Evolutionary conservation across 2,797 vertebrate species (phyloP).

Genomic region (Coranthus polyacanthus): DNA sequence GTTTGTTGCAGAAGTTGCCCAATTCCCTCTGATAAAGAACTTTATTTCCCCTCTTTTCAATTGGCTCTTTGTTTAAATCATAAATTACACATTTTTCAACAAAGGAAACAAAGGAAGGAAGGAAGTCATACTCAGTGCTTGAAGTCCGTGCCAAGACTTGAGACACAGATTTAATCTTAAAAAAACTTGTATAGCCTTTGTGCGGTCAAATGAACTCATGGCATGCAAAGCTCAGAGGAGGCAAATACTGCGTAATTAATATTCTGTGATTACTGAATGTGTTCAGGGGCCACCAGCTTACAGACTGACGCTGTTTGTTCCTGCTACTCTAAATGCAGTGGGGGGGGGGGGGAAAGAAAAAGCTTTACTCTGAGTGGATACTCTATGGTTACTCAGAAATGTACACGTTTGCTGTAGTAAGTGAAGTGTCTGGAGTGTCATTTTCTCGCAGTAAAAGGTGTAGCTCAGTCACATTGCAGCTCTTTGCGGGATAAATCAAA

Average conservation of each 20-base stretch:
- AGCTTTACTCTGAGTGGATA: not conserved
- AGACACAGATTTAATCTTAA: conserved; percentile 29
- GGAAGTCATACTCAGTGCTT: conserved; percentile 64
- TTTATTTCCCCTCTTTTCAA: conserved; percentile 8
- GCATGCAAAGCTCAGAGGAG: conserved; percentile 36
- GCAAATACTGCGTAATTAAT: conserved; percentile 38
- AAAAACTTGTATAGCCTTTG: conserved; percentile 52
- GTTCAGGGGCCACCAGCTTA: not conserved
- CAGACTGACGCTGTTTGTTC: conserved; percentile 1
- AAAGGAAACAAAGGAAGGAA: conserved; percentile 49
- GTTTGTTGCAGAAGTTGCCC: not conserved
- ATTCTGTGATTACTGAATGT: conserved; percentile 18
- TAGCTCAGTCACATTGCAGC: not conserved
- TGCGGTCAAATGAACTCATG: conserved; percentile 47
- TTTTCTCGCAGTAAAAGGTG: conserved; percentile 6
- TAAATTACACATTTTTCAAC: conserved; percentile 38
- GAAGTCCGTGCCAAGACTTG: conserved; percentile 41
- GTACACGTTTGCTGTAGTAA: conserved; percentile 13
- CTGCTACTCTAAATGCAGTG: conserved; percentile 8
- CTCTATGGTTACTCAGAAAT: conserved; percentile 8
- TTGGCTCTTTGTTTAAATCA: conserved; percentile 14
- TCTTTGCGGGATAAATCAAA: not conserved
- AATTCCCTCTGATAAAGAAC: conserved; percentile 6
- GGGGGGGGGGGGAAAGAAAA: no score
- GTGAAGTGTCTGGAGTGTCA: not conserved